Conservation (phyloP, 2,888 invertebrate genomes). For the Ochropleura plecta region DNA sequence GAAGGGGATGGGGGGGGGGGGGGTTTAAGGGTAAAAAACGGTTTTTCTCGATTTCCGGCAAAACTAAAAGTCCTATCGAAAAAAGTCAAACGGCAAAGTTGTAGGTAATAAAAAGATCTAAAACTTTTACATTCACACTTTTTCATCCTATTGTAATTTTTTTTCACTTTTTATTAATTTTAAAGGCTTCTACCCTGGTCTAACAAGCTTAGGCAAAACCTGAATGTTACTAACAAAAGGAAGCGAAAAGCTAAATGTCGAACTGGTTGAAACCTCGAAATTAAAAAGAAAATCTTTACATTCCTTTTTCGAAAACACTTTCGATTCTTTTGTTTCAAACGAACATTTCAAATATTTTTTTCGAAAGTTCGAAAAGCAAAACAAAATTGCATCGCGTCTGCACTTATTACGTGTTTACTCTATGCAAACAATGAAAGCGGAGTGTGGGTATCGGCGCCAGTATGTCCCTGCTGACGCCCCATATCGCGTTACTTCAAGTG, state of each 20-base stretch:
- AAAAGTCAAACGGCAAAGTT: no score
- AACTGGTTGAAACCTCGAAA: neutral
- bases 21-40: no score
- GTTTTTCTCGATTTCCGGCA: no score
- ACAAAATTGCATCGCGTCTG: slow-evolving; percentile 51
- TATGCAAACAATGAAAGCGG: slow-evolving; percentile 59
- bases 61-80: no score
- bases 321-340: neutral
- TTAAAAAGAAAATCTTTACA: neutral
- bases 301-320: neutral
- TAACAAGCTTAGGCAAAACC: no score
- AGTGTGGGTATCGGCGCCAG: slow-evolving; percentile 64
- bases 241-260: neutral
- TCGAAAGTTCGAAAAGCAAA: neutral
- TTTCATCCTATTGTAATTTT: no score
- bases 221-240: neutral
- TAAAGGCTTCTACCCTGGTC: no score
- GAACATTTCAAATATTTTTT: neutral
- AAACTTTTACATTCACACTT: no score
- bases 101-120: no score
- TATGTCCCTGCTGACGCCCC: slow-evolving; percentile 56
- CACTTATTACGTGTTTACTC: slow-evolving; percentile 37
- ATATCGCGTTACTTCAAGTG: slow-evolving; percentile 54
- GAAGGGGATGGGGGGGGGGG: no score
- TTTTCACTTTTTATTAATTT: no score